Evolutionary conservation across 2,797 vertebrate genomes (phyloP).

Genomic region (Sebastes kiyomatsui): DNA sequence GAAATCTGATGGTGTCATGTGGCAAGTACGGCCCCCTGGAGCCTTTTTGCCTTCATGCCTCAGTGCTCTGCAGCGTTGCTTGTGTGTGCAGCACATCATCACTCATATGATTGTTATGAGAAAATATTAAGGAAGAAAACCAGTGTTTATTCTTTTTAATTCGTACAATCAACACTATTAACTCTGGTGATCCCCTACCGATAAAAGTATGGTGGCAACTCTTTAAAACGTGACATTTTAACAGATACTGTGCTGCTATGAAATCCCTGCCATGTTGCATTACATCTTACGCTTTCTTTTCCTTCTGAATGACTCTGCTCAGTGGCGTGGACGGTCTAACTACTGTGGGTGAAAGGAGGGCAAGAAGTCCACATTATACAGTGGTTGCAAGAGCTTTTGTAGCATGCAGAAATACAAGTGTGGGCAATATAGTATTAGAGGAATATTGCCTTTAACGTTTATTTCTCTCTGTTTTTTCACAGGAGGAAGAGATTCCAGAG

Average conservation of each 20-base stretch:
- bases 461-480: conserved; percentile 14
- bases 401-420: not conserved
- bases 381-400: not conserved
- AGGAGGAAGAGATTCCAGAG: conserved; percentile 89
- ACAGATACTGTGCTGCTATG: not conserved
- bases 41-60: conserved; percentile 33
- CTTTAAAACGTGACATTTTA: not conserved
- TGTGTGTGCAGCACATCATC: conserved; percentile 9
- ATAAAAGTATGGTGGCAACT: not conserved
- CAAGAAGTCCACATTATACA: not conserved
- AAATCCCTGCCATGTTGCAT: conserved; percentile 12
- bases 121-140: not conserved
- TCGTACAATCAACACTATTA: not conserved
- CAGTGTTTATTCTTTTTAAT: not conserved
- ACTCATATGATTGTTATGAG: not conserved
- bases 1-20: conserved; percentile 57
- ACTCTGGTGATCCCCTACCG: not conserved
- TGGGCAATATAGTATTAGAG: not conserved
- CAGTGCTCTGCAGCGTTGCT: conserved; percentile 13
- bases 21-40: conserved; percentile 30
- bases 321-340: not conserved
- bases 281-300: conserved; percentile 9
- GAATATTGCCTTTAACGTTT: not conserved
- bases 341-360: not conserved
- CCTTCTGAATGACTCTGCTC: conserved; percentile 17